Evolutionary conservation across 2,113 vertebrate genomes (phyloP).

Genomic region (Ptychochromis oligacanthus): DNA sequence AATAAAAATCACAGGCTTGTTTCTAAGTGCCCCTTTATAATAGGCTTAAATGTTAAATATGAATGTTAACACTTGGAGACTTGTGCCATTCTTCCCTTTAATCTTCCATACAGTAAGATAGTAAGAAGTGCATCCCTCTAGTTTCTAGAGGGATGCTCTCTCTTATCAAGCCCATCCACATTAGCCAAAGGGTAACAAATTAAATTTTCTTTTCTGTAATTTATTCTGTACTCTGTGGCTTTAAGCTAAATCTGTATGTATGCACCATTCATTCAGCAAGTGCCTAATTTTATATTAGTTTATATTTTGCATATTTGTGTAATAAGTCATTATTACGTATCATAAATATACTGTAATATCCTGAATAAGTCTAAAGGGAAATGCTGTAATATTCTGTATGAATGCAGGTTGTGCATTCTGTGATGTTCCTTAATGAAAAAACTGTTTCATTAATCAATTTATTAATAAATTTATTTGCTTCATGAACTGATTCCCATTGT

Average conservation of each 20-base stretch:
- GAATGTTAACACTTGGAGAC: slow-evolving; percentile 8
- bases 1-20: not conserved
- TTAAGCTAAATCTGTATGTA: slow-evolving; percentile 24
- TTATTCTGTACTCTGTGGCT: slow-evolving; percentile 44
- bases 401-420: slow-evolving; percentile 29
- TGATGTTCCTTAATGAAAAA: slow-evolving; percentile 34
- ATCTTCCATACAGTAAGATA: fast-evolving
- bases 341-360: slow-evolving; percentile 35
- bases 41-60: not conserved
- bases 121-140: not conserved
- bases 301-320: slow-evolving; percentile 70
- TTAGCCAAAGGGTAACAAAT: slow-evolving; percentile 46
- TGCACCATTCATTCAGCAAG: slow-evolving; percentile 51
- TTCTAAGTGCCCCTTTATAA: not conserved
- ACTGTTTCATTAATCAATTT: slow-evolving; percentile 48
- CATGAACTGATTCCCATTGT: not conserved
- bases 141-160: not conserved
- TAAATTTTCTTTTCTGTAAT: slow-evolving; percentile 26
- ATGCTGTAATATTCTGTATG: slow-evolving; percentile 46
- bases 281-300: slow-evolving; percentile 79
- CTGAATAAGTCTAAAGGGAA: slow-evolving; percentile 52
- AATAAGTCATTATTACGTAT: slow-evolving; percentile 42
- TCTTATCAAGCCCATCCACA: not conserved
- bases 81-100: slow-evolving; percentile 41
- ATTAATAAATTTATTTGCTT: slow-evolving; percentile 73